phyloP scores from a whole-genome alignment of 2,888 invertebrate species.

The Aphodius granarius region DNA sequence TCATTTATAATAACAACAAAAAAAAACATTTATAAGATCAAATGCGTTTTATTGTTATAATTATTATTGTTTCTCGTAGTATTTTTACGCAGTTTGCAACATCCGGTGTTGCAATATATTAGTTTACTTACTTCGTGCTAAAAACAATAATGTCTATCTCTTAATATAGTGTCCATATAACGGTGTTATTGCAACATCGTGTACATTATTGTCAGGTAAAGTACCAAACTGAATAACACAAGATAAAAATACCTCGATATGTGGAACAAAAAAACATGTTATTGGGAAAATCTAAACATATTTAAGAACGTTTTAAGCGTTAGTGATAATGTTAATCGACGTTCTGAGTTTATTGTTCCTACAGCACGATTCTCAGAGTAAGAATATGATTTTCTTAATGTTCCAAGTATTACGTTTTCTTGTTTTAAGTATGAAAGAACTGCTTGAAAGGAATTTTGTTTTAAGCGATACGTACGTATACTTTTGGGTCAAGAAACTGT shows the following conservation, averaged over 20 bases:
- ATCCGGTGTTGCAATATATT: background rate
- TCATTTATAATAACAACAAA: background rate
- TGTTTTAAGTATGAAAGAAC: no score
- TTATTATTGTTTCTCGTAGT: background rate
- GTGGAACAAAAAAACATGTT: background rate
- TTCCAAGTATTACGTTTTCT: no score
- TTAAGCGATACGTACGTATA: no score
- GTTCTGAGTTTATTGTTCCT: no score
- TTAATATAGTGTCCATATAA: background rate
- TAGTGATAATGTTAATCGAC: background rate
- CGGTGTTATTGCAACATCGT: background rate
- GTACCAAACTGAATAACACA: background rate
- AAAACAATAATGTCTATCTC: background rate
- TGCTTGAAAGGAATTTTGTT: no score
- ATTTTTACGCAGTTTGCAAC: background rate
- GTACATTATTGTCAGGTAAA: background rate
- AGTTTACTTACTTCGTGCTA: background rate
- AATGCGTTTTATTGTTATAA: background rate
- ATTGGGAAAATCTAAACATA: background rate
- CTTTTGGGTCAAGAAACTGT: no score
- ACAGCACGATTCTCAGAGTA: no score
- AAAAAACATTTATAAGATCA: background rate
- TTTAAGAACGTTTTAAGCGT: background rate
- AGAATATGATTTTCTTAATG: no score
- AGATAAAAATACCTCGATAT: background rate